Conservation (phyloP, 2,888 invertebrate species). For the Platycnemis pennipes region DNA sequence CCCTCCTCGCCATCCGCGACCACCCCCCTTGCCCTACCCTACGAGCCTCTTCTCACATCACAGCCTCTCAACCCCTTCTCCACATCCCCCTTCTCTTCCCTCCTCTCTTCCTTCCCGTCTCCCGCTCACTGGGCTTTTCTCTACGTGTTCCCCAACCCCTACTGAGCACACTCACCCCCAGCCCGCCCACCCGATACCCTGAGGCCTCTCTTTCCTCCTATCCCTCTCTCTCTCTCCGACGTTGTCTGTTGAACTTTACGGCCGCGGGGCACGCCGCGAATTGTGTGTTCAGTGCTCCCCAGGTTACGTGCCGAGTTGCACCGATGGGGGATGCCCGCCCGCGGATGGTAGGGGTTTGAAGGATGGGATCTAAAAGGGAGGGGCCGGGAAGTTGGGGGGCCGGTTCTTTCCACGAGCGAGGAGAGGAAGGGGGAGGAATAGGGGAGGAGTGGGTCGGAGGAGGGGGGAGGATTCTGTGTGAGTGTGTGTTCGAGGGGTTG, state of each 20-base stretch:
- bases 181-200: background rate
- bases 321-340: constrained; percentile 19
- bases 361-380: background rate
- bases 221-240: constrained; percentile 6
- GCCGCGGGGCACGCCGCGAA: constrained; percentile 67
- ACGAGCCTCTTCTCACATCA: background rate
- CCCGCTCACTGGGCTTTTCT: background rate
- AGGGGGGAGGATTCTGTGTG: background rate
- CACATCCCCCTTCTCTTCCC: background rate
- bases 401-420: background rate
- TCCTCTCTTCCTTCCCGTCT: background rate
- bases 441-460: background rate
- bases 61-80: background rate
- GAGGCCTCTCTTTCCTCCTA: background rate
- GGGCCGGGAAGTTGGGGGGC: background rate
- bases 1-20: background rate
- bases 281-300: constrained; percentile 66
- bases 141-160: background rate
- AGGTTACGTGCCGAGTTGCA: constrained; percentile 65
- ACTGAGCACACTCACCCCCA: background rate
- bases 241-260: constrained; percentile 68
- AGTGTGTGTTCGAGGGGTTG: background rate
- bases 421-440: background rate
- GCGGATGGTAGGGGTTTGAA: constrained; percentile 29
- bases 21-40: background rate